These are phyloP conservation scores for Amniataba percoides DNA, from an alignment of 2,797 vertebrate species.

Conservation along the genomic window DNA sequence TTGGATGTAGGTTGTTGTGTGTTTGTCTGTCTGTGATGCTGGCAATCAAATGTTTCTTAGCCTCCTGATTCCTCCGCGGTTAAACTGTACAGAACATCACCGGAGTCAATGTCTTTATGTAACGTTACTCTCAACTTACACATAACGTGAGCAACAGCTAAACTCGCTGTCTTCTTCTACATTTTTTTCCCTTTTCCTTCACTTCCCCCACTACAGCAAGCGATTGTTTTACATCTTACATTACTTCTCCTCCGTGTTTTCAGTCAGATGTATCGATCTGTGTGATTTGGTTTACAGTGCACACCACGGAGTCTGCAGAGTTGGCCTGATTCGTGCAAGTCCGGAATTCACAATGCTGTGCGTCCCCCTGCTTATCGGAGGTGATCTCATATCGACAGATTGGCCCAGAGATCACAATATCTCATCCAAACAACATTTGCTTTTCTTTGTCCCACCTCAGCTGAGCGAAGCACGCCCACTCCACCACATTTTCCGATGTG, in stretches of 20 bases:
- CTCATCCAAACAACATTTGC: slow-evolving; percentile 37
- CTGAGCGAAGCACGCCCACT: slow-evolving; percentile 14
- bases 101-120: slow-evolving; percentile 1
- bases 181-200: not conserved
- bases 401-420: not conserved
- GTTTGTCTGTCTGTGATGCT: not conserved
- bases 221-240: not conserved
- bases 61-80: not conserved
- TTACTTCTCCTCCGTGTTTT: not conserved
- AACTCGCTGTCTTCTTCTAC: not conserved
- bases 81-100: not conserved
- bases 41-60: not conserved
- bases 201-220: not conserved
- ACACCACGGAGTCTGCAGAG: not conserved
- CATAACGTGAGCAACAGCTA: not conserved
- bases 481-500: slow-evolving; percentile 45
- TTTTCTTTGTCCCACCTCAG: slow-evolving; percentile 31
- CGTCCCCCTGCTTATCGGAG: slow-evolving; percentile 18
- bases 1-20: not conserved
- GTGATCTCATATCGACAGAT: slow-evolving; percentile 18
- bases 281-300: not conserved
- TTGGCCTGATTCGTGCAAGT: not conserved
- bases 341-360: not conserved
- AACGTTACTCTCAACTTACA: not conserved
- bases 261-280: not conserved